Base-by-base conservation (phyloP, 2,888 invertebrate genomes). In the Malacosoma neustria region DNA sequence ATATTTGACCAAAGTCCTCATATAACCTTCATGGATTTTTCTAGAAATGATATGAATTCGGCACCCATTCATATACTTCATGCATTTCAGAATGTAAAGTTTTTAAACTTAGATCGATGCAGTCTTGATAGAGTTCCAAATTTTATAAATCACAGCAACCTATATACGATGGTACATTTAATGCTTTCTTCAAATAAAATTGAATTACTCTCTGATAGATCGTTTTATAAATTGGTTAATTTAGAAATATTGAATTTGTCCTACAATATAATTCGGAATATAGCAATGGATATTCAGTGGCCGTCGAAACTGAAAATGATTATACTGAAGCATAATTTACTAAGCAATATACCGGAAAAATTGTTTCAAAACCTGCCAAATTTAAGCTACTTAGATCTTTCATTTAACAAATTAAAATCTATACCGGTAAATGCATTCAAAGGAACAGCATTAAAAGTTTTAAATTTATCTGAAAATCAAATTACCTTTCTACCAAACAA, bases 401-500 rank as follows among this genome's bases (percentile, higher is more conserved):
- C 75, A 0, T 51, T 66, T 13, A 84, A 84, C 48, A 40, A 55
- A 3, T 63, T 84, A 32, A 54, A 67, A 41, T 51, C 57, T 35
- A 51, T 77, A 0, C 68, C 76, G 1, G 62, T 72, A 0, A 67
- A 69, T 37, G 64, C 72, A 1, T 74, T 82, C 12, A 55, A 63
- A 39, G 68, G 70, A 1, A 65, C 72, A 2, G 53, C 52, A 1
- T 40, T 77, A 3, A 79, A 65, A 40, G 67, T 69, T 41, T 48
- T 82, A 12, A 76, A 81, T 49, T 46, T 84, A 12, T 61, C 74
- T 0, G 54, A 55, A 29, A 82, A 84, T 38, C 69, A 49, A 41
- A 64, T 82, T 13, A 72, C 74, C 1, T 81, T 71, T 54, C 57
- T 84, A 14, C 51, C 56, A 11, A 67, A 71, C 29, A 81, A 82